Evolutionary conservation across 2,113 vertebrate species (phyloP).

Genomic region (Engraulis encrasicolus): DNA sequence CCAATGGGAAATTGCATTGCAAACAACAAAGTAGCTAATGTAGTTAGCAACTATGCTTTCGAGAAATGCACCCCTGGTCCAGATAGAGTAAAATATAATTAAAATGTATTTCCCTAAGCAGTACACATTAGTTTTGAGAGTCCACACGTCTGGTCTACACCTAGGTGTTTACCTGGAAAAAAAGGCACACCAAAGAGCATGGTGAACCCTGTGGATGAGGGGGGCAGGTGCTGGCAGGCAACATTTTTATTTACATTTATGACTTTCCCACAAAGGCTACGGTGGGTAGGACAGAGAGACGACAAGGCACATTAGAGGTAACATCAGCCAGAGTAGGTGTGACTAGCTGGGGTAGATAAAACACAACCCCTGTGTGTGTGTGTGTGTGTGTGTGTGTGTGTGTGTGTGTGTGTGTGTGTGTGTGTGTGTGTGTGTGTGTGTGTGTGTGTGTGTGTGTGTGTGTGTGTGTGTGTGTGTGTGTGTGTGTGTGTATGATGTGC

Average conservation of each 20-base stretch:
- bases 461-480: too few relatives aligned
- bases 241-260: background rate
- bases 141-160: background rate
- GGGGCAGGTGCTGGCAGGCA: background rate
- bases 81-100: background rate
- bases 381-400: too few relatives aligned
- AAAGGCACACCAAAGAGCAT: background rate
- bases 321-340: background rate
- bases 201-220: background rate
- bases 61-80: too few relatives aligned
- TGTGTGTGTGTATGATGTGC: too few relatives aligned
- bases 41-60: too few relatives aligned
- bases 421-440: too few relatives aligned
- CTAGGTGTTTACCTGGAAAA: background rate
- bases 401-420: too few relatives aligned
- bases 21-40: too few relatives aligned
- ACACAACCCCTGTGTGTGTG: background rate
- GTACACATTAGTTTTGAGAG: background rate
- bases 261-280: background rate
- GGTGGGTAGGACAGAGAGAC: too few relatives aligned
- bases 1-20: too few relatives aligned
- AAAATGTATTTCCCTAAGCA: background rate
- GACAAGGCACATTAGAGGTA: background rate
- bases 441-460: too few relatives aligned
- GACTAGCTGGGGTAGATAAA: background rate